Base-by-base conservation (phyloP, 2,797 vertebrate genomes). In the Manis crassicaudata region DNA sequence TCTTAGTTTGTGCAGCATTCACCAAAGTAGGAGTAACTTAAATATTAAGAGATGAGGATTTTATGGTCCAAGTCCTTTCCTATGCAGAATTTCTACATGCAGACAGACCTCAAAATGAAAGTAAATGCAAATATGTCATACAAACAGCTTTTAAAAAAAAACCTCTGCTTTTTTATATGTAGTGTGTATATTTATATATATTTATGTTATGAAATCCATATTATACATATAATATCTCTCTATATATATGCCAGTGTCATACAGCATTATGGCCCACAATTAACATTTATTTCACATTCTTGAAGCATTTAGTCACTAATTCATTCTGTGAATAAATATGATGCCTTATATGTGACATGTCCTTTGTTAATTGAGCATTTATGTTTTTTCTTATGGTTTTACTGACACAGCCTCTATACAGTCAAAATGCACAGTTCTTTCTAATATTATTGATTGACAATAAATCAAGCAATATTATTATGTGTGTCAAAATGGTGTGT, bases 241-340 rank as follows among this genome's bases (percentile, higher is more conserved):
- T 68, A 62, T 43, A 27, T 43, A 27, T 40, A 20, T 40, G 4
- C 52, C 25, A n/a, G 13, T 21, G 3, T 87, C 18, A 10, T 63
- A 52, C 4, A 40, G 1, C 65, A 5, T 68, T 52, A 62, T 70
- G 25, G 2, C 1, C 58, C 37, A 70, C 23, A 56, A 2, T 6
- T 72, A 40, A 67, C 20, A 77, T 82, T 25, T 63, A 6, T 40
- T 70, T 18, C 46, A 72, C 12, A 52, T 43, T 73, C 58, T 67
- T 52, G 4, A 85, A 56, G 46, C 35, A 88, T 94, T 35, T 67
- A 58, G 65, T 84, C 12, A 12, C 62, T 18, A 10, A 29, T 58
- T 93, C 46, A 72, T 93, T 88, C 40, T 80, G 85, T 79, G 65
- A 94, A 76, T 80, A 92, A 84, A 84, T 90, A 72, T 88, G 62